Conservation (phyloP, 2,113 vertebrate species). For the Cettia cetti region DNA sequence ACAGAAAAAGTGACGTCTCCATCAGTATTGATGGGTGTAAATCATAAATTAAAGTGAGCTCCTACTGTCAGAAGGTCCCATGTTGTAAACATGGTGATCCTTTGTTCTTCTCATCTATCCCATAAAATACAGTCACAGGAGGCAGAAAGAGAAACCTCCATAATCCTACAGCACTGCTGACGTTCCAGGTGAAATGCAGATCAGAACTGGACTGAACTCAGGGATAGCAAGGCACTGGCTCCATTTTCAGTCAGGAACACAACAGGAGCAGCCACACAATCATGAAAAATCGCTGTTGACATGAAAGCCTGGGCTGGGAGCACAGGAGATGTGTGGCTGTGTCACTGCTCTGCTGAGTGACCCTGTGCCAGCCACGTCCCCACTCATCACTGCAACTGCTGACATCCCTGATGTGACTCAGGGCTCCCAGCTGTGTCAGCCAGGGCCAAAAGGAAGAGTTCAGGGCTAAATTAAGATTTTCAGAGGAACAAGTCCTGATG, state of each 20-base stretch:
- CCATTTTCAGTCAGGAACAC: neutral
- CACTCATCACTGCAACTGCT: neutral
- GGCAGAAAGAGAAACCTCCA: neutral
- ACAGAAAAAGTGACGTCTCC: neutral
- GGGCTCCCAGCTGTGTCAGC: neutral
- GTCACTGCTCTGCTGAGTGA: neutral
- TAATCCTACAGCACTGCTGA: neutral
- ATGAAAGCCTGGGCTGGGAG: neutral
- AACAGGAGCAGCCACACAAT: neutral
- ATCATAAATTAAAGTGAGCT: neutral
- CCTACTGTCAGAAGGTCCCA: neutral
- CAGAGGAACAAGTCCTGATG: neutral
- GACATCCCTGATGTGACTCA: accelerated
- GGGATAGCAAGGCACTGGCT: accelerated
- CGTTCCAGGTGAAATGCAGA: neutral
- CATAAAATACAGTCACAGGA: neutral
- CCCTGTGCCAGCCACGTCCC: neutral
- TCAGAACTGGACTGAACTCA: neutral
- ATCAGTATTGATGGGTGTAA: neutral
- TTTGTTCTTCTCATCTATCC: neutral
- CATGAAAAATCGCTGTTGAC: neutral
- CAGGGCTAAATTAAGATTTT: neutral
- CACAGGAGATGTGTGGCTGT: neutral
- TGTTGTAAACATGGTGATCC: neutral
- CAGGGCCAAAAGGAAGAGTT: neutral